phyloP scores from a whole-genome alignment of 1,140 invertebrate genomes.

The Rhagoletis pomonella region DNA sequence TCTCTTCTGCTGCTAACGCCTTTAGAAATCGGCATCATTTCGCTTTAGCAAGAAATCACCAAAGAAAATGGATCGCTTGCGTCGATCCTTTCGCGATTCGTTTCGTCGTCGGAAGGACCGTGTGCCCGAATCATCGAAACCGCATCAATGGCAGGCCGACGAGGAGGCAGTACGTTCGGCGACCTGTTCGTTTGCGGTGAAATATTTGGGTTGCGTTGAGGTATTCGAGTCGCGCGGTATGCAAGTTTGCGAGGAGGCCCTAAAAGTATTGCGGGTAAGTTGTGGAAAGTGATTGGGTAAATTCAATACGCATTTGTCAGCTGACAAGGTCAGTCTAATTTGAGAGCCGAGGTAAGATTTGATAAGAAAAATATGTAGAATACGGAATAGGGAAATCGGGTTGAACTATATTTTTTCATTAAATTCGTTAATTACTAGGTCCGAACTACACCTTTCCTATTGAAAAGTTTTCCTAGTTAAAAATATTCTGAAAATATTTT shows the following conservation, averaged over 20 bases:
- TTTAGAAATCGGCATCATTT: slow-evolving; percentile 77
- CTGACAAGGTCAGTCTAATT: background rate
- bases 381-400: too few relatives aligned
- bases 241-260: slow-evolving; percentile 99
- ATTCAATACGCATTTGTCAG: background rate
- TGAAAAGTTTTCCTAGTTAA: too few relatives aligned
- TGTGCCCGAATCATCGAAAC: slow-evolving; percentile 92
- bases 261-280: slow-evolving; percentile 93
- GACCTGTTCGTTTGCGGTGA: slow-evolving; percentile 97
- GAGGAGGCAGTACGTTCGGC: slow-evolving; percentile 95
- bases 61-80: slow-evolving; percentile 92
- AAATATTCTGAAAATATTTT: too few relatives aligned
- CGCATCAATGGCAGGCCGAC: slow-evolving; percentile 98
- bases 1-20: background rate
- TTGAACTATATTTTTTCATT: too few relatives aligned
- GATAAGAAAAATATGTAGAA: too few relatives aligned
- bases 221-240: slow-evolving; percentile 99
- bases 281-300: background rate
- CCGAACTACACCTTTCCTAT: too few relatives aligned
- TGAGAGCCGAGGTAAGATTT: too few relatives aligned
- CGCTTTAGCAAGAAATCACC: slow-evolving; percentile 79
- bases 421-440: too few relatives aligned
- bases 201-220: slow-evolving; percentile 99
- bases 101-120: slow-evolving; percentile 90
- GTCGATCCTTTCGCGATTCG: slow-evolving; percentile 93